phyloP scores from a whole-genome alignment of 2,888 invertebrate species.

The Hoplodrina ambigua region DNA sequence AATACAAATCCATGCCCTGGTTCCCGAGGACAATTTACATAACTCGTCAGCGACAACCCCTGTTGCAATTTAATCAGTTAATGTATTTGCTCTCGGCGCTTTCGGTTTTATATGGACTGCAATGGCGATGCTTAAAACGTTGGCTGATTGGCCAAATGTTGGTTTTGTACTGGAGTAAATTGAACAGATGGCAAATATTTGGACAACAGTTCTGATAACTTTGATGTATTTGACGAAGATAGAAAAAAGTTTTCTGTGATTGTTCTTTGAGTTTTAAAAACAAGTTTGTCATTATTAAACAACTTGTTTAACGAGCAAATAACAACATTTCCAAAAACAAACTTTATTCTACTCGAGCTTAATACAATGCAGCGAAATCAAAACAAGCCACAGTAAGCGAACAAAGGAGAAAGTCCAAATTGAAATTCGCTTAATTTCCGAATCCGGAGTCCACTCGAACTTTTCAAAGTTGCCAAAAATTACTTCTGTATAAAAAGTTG shows the following conservation, averaged over 20 bases:
- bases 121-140: constrained; percentile 72
- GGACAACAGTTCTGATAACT: constrained; percentile 22
- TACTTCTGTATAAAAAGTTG: constrained; percentile 52
- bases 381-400: constrained; percentile 40
- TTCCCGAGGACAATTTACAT: constrained; percentile 70
- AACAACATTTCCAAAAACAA: constrained; percentile 17
- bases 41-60: constrained; percentile 72
- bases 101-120: constrained; percentile 80
- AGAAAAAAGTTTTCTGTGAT: neutral
- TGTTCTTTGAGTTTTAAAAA: neutral
- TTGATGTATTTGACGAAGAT: constrained; percentile 15
- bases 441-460: constrained; percentile 50
- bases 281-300: constrained; percentile 13
- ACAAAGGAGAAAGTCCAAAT: constrained; percentile 56
- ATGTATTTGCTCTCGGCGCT: constrained; percentile 79
- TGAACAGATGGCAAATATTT: constrained; percentile 50
- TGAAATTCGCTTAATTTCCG: constrained; percentile 59
- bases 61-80: constrained; percentile 84
- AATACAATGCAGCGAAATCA: constrained; percentile 21
- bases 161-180: constrained; percentile 45
- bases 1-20: constrained; percentile 66
- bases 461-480: constrained; percentile 57
- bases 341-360: constrained; percentile 7
- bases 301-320: constrained; percentile 13
- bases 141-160: constrained; percentile 54